Base-by-base conservation (phyloP, 2,113 vertebrate species). In the Henicopernis longicauda region DNA sequence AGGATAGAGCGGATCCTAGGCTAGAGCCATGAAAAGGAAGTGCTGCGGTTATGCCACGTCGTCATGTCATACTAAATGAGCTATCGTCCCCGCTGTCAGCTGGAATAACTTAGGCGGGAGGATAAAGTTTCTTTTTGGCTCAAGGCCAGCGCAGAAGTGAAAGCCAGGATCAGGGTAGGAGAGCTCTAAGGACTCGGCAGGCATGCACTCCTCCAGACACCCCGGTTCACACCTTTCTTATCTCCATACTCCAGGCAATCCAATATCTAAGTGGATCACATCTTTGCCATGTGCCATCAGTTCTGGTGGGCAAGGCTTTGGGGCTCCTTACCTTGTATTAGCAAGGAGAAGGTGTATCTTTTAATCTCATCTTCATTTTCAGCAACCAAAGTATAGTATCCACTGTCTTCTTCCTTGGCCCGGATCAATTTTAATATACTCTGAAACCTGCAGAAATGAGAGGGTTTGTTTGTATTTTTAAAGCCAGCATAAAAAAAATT, bases 371-470 rank as follows among this genome's bases (percentile, higher is more conserved):
- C 99, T 76, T 98, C 98, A 49, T 99, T 99, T 95, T 99, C 97
- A 66, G 98, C 99, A 44, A 98, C 93, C 42, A 99, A 97, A 31
- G 99, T 99, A 34, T 99, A 99, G 91, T 99, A 98, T 23, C 99
- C 99, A 0, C 99, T 99, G 97, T 99, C 99, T 97, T 99, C 99
- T 78, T 99, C 98, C 94, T 99, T 99, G 66, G 99, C 99, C 10
- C 99, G 98, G 61, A 99, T 99, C 93, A 99, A 97, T 79, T 99
- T 99, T 85, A 99, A 96, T 95, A 98, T 96, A 59, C 99, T 99
- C 90, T 97, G 97, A 97, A 99, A 99, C 93, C 99, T 99, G 88
- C 26, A 92, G 47, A 76, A 92, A 86, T 4, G 4, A 47, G 49
- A 95, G 13, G 0, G 8, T 61, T 69, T 79, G 31, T 47, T 69